These are phyloP conservation scores for Cinclus mexicanus DNA, from an alignment of 2,113 vertebrate genomes.

Conservation along the genomic window DNA sequence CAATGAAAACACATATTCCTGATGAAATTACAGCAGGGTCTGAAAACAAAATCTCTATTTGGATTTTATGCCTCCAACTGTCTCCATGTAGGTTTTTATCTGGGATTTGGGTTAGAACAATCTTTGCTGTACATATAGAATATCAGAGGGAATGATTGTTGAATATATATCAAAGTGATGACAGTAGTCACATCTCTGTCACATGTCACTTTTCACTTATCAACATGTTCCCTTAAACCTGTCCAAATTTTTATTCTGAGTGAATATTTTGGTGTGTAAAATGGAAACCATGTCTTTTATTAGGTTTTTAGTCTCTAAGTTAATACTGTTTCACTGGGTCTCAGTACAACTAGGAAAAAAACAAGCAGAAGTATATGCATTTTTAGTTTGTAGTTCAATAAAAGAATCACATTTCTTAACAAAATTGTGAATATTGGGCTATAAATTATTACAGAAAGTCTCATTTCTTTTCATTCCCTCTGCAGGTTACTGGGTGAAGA, in stretches of 20 bases:
- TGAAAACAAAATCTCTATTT: not conserved
- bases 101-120: not conserved
- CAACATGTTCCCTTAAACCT: not conserved
- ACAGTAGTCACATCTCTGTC: not conserved
- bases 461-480: not conserved
- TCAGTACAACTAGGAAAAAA: not conserved
- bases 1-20: not conserved
- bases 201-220: not conserved
- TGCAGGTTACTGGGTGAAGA: not conserved
- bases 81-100: not conserved
- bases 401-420: not conserved
- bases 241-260: not conserved
- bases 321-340: not conserved
- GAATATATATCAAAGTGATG: not conserved
- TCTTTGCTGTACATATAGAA: not conserved
- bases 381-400: not conserved
- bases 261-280: not conserved
- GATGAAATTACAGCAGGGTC: not conserved
- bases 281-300: not conserved
- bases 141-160: not conserved
- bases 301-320: not conserved
- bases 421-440: not conserved
- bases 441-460: constrained; percentile 1
- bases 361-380: not conserved
- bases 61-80: not conserved